Percentiles rank a stretch among this genome's conserved stretches.
Conservation (phyloP, 2,113 vertebrate genomes). For the Chaenogobius annularis region DNA sequence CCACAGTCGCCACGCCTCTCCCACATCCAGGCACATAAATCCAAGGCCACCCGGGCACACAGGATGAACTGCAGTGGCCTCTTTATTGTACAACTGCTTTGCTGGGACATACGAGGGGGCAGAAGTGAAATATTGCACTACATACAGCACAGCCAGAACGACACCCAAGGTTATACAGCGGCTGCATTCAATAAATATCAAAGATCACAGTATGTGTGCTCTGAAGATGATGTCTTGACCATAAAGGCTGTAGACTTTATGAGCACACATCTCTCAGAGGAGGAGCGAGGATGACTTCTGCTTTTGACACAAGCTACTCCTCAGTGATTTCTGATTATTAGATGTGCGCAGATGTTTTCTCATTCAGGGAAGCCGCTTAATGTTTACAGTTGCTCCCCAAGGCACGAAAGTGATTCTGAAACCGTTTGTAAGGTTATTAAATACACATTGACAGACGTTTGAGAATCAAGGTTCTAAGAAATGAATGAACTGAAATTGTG, state of each 20-base stretch:
- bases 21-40: constrained; percentile 6
- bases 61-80: constrained; percentile 1
- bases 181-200: constrained; percentile 13
- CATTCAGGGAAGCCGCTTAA: not conserved
- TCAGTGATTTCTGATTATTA: constrained; percentile 27
- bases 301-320: constrained; percentile 6
- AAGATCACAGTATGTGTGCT: constrained; percentile 6
- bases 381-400: constrained; percentile 1
- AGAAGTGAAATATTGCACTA: constrained; percentile 15
- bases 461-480: not conserved
- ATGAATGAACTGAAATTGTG: not conserved
- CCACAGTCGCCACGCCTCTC: not conserved
- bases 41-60: not conserved
- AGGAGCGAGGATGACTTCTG: constrained; percentile 2
- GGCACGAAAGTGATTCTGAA: constrained; percentile 9
- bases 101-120: not conserved
- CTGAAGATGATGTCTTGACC: not conserved
- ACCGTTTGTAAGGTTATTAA: not conserved
- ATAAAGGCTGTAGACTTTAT: not conserved
- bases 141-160: constrained; percentile 11
- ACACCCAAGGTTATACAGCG: constrained; percentile 24
- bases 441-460: not conserved
- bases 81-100: not conserved
- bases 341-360: not conserved
- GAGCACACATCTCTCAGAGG: constrained; percentile 29